Percentiles rank a stretch among this genome's conserved stretches.
phyloP scores from a whole-genome alignment of 2,113 vertebrate genomes.

The Ammodytes dubius region DNA sequence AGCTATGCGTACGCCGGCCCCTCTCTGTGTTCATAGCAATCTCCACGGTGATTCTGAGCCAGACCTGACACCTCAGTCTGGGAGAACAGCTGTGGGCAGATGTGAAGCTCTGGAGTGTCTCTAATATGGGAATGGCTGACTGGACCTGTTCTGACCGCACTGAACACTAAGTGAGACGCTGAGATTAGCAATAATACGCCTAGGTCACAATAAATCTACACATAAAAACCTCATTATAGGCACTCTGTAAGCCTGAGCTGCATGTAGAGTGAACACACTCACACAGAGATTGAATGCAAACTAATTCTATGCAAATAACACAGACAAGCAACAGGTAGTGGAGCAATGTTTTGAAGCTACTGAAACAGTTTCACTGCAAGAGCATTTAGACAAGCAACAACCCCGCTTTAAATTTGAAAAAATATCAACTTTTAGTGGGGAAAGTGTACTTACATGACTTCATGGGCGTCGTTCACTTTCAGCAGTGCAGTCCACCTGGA shows the following conservation, averaged over 20 bases:
- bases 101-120: conserved; percentile 60
- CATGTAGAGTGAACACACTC: background rate
- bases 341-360: background rate
- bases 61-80: conserved; percentile 58
- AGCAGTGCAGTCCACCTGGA: conserved; percentile 67
- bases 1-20: conserved; percentile 20
- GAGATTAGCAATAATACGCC: conserved; percentile 5
- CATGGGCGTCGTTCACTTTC: conserved; percentile 50
- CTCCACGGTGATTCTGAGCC: conserved; percentile 37
- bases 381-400: background rate
- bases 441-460: conserved; percentile 67
- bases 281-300: conserved; percentile 29
- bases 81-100: conserved; percentile 66
- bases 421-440: background rate
- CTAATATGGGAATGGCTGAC: conserved; percentile 40
- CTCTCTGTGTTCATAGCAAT: conserved; percentile 22
- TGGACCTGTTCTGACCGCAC: conserved; percentile 32
- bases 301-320: conserved; percentile 15
- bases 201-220: background rate
- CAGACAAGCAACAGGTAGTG: background rate
- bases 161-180: conserved; percentile 5
- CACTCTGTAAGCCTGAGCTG: background rate
- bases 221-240: background rate
- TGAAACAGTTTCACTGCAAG: background rate
- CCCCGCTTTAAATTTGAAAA: background rate